phyloP scores from a whole-genome alignment of 2,797 vertebrate species.

The Columba guinea region DNA sequence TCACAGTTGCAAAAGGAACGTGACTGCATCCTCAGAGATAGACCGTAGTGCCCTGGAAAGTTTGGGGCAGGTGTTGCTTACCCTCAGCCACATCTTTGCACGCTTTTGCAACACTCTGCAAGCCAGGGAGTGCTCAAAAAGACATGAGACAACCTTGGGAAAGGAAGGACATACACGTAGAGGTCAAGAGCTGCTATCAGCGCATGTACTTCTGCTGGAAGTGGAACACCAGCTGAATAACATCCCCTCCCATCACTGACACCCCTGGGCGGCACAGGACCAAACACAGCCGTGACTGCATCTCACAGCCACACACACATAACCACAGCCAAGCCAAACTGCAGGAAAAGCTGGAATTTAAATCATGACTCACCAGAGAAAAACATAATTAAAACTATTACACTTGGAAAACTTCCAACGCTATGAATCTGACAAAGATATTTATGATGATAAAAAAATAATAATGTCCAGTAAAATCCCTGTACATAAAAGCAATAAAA shows the following conservation, averaged over 20 bases:
- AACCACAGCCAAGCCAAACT: neutral
- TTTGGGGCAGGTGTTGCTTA: neutral
- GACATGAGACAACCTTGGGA: neutral
- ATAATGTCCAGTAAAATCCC: conserved; percentile 29
- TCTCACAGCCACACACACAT: neutral
- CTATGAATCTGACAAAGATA: conserved; percentile 31
- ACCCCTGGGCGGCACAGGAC: neutral
- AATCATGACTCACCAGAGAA: neutral
- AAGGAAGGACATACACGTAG: neutral
- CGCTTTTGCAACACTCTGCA: neutral
- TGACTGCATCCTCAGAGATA: neutral
- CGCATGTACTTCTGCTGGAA: neutral
- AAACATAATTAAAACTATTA: conserved; percentile 43
- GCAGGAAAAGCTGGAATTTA: neutral
- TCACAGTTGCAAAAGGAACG: neutral
- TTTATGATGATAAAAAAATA: conserved; percentile 45
- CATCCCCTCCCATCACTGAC: neutral
- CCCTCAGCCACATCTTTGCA: neutral
- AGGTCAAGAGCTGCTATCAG: neutral
- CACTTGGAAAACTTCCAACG: conserved; percentile 9
- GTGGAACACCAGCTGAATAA: neutral
- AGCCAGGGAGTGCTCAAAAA: neutral
- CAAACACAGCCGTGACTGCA: neutral
- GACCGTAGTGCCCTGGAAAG: neutral
- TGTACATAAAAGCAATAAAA: conserved; percentile 10